Conservation (phyloP, 2,797 vertebrate genomes). For the Bradypodion ventrale region DNA sequence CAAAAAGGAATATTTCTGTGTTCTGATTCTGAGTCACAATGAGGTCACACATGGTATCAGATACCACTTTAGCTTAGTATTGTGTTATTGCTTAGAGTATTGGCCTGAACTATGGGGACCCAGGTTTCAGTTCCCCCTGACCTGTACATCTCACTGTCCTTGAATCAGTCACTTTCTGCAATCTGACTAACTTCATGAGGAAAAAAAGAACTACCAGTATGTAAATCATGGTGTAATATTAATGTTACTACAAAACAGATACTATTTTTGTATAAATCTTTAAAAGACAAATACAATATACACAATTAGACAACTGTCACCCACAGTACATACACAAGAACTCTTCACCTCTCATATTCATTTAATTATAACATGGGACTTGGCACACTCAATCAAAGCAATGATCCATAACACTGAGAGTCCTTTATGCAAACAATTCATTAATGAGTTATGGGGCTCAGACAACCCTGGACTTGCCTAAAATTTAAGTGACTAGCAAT, state of each 20-base stretch:
- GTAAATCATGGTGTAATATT: neutral
- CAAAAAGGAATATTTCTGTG: too few species aligned
- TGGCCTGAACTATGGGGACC: neutral
- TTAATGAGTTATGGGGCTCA: neutral
- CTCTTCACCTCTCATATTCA: neutral
- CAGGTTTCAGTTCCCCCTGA: neutral
- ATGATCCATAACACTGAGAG: neutral
- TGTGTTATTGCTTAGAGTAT: neutral
- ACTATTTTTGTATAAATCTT: conserved; percentile 8
- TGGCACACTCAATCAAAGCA: neutral
- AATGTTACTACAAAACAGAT: neutral
- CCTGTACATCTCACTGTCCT: neutral
- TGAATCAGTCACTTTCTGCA: neutral
- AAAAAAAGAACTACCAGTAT: neutral
- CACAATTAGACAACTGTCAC: neutral
- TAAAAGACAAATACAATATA: neutral
- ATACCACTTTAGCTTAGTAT: neutral
- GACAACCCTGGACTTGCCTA: conserved; percentile 23
- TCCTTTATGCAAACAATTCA: neutral
- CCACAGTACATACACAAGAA: neutral
- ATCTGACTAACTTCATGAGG: neutral
- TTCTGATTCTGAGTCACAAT: neutral
- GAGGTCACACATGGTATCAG: neutral
- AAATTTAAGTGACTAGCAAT: neutral
- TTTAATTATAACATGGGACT: conserved; percentile 13